These are phyloP conservation scores for Tenodera sinensis DNA, from an alignment of 2,888 invertebrate species.

Conservation along the genomic window DNA sequence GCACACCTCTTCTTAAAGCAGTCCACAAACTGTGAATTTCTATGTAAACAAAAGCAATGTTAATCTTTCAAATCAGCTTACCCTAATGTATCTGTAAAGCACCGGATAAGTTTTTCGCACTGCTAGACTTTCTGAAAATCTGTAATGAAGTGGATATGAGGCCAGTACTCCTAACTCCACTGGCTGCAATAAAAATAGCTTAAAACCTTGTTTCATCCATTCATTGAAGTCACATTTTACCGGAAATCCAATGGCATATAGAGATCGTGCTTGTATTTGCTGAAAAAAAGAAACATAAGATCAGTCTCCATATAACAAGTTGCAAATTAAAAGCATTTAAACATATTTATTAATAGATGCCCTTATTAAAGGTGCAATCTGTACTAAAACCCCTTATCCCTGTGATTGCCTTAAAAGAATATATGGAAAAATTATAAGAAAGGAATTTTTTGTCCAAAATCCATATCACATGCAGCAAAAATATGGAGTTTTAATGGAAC, in stretches of 20 bases:
- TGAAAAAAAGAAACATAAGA: background rate
- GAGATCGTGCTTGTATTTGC: background rate
- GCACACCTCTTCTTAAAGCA: too few species aligned
- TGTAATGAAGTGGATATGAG: background rate
- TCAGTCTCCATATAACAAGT: background rate
- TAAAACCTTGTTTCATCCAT: background rate
- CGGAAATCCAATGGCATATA: background rate
- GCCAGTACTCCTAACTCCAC: background rate
- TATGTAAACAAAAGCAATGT: too few species aligned
- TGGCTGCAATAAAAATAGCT: background rate
- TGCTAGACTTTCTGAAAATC: background rate
- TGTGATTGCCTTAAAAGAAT: too few species aligned
- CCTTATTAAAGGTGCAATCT: background rate
- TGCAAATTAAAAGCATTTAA: too few species aligned
- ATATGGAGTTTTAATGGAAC: too few species aligned
- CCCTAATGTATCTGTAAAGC: background rate
- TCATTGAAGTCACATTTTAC: background rate
- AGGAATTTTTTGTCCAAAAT: too few species aligned
- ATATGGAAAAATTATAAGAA: too few species aligned
- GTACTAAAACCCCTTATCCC: background rate
- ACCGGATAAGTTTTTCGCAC: background rate
- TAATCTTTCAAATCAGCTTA: background rate
- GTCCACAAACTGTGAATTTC: too few species aligned
- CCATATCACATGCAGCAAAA: too few species aligned
- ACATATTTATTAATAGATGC: too few species aligned